Evolutionary conservation across 2,797 vertebrate species (phyloP), one percentile per base, ranked within the genome.

Genomic region (Toxotes lorentzi): DNA sequence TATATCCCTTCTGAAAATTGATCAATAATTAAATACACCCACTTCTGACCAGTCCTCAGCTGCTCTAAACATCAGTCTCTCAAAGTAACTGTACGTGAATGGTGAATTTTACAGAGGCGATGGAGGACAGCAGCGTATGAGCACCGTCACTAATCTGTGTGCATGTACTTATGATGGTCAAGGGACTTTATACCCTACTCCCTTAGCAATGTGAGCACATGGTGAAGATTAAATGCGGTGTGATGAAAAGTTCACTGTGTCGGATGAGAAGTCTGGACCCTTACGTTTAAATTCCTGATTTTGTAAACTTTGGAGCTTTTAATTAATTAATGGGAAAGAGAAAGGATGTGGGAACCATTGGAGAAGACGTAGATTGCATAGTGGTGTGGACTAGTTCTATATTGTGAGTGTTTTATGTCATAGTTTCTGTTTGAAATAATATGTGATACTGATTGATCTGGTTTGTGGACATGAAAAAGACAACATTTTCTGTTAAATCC

Each of bases 151-250:
- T 61, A 50, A 58, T 64, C 51, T 8, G 21, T 66, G 48, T 51
- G 27, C 34, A 60, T 35, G 27, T 19, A 40, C 23, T 40, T 61
- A 27, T 47, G 40, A 59, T 50, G 63, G 47, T 64, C 45, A 21
- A 71, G 23, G 53, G 78, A 75, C 30, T 53, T 53, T 47, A n/a
- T 54, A 9, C 23, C 41, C 12, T 40, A 35, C 27, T 73, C 63
- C n/a, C 9, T 10, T 23, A 23, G 21, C 21, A 30, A 17, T n/a
- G 45, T 57, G 30, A 76, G 40, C 24, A 64, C 40, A 73, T 34
- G 13, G 12, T 21, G 56, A 43, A 24, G 32, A 76, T 56, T 68
- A 69, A 76, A 76, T 78, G 41, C 32, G 3, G 53, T 51, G 72
- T 56, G 45, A 61, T n/a, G 45, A 54, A 73, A 73, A 32, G 10